Evolutionary conservation across 2,113 vertebrate genomes (phyloP).

Genomic region (Balaeniceps rex): DNA sequence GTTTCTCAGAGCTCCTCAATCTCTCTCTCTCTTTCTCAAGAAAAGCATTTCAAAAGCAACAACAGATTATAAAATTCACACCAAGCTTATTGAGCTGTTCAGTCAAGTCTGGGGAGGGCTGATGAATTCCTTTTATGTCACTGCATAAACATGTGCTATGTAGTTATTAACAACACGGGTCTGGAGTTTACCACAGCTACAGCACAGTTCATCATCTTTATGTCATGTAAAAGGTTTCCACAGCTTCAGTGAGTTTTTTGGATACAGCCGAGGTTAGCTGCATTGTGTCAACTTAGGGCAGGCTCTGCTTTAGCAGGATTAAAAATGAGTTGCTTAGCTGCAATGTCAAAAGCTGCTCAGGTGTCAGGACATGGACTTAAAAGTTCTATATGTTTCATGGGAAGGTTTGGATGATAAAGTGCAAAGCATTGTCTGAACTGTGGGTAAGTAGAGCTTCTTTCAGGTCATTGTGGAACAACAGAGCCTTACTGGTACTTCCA

Average conservation of each 20-base stretch:
- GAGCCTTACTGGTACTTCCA: background rate
- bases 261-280: background rate
- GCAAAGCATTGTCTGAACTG: background rate
- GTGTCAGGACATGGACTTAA: background rate
- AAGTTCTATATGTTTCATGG: background rate
- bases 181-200: background rate
- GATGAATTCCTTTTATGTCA: constrained; percentile 12
- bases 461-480: background rate
- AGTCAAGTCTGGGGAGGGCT: background rate
- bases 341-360: background rate
- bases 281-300: accelerated
- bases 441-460: background rate
- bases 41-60: constrained; percentile 4
- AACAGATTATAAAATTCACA: constrained; percentile 5
- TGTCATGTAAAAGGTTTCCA: background rate
- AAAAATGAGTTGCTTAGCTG: background rate
- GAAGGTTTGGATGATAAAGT: background rate
- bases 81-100: background rate
- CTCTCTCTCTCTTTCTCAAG: background rate
- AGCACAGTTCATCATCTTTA: background rate
- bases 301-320: background rate
- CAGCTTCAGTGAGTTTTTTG: background rate
- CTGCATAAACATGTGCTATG: constrained; percentile 3
- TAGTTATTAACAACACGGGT: constrained; percentile 13
- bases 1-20: background rate